Conservation (phyloP, 1,140 invertebrate species). For the Calosoma granatense region DNA sequence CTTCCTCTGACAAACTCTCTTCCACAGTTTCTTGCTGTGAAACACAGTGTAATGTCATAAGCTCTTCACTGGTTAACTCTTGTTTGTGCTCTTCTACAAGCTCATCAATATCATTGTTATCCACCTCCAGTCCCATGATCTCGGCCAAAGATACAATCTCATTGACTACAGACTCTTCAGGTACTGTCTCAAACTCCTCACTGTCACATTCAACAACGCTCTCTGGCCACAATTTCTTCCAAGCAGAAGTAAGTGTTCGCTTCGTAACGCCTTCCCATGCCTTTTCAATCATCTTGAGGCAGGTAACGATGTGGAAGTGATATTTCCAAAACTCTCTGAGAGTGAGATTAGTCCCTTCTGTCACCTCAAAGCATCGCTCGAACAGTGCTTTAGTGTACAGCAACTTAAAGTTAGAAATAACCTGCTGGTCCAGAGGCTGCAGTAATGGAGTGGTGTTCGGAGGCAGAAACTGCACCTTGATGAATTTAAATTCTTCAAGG, state of each 20-base stretch:
- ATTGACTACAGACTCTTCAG: conserved; percentile 12
- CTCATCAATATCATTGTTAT: conserved; percentile 18
- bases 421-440: conserved; percentile 33
- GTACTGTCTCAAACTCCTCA: conserved; percentile 12
- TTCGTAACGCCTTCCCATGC: conserved; percentile 9
- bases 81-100: conserved; percentile 20
- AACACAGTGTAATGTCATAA: neutral
- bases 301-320: conserved; percentile 3
- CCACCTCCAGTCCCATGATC: conserved; percentile 17
- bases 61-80: conserved; percentile 18
- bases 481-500: conserved; percentile 16
- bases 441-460: conserved; percentile 31
- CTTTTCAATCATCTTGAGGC: conserved; percentile 22
- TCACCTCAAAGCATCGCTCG: conserved; percentile 38
- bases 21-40: neutral
- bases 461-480: conserved; percentile 21
- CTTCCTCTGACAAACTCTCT: neutral
- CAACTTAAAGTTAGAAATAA: conserved; percentile 27
- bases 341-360: conserved; percentile 4
- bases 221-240: conserved; percentile 20
- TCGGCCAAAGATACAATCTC: conserved; percentile 22
- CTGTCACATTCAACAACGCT: too few species aligned
- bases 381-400: conserved; percentile 36
- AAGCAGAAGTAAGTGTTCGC: conserved; percentile 11
- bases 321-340: conserved; percentile 14